phyloP scores from a whole-genome alignment of 1,140 invertebrate species.

The Brachionus paranguensis region DNA sequence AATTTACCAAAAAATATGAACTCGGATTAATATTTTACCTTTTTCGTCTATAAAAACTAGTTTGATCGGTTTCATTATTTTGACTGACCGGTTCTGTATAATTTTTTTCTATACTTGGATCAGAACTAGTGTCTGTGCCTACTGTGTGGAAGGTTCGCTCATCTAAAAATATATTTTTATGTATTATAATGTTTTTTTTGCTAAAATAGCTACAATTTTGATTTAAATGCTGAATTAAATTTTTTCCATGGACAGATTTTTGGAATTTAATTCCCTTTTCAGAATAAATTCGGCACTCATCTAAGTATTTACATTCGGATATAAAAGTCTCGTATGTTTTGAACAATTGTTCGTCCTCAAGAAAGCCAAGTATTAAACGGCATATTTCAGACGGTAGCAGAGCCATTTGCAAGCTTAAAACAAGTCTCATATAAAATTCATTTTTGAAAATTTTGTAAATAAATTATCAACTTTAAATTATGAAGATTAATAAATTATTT shows the following conservation, averaged over 20 bases:
- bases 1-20: too few species aligned
- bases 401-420: not conserved
- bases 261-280: conserved; percentile 3
- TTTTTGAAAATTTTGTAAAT: conserved; percentile 5
- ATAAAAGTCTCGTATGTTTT: conserved; percentile 29
- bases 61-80: not conserved
- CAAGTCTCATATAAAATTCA: not conserved
- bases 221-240: not conserved
- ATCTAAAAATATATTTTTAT: not conserved
- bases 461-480: not conserved
- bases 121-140: not conserved
- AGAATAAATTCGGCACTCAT: not conserved
- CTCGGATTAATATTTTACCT: not conserved
- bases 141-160: not conserved
- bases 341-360: conserved; percentile 19
- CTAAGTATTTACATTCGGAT: not conserved
- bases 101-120: not conserved
- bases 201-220: not conserved
- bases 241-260: conserved; percentile 30
- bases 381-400: conserved; percentile 23
- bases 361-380: conserved; percentile 24
- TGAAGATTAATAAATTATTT: not conserved
- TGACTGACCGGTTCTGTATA: not conserved
- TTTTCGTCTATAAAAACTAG: not conserved
- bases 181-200: not conserved